Conservation (phyloP, 2,888 invertebrate species). For the Drepanosiphum platanoidis region DNA sequence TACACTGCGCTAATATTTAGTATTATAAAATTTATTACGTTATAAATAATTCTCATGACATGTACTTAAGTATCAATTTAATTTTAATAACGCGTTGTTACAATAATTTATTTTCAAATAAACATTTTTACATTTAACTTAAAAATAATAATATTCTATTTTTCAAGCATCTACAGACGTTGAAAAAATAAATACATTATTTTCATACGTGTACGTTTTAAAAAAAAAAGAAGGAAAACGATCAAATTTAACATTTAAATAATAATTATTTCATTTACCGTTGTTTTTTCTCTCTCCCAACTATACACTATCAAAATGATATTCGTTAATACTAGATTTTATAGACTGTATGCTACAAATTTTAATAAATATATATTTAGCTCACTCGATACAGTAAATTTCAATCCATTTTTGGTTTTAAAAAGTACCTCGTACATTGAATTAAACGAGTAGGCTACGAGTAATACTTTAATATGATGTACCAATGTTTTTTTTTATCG, state of each 20-base stretch:
- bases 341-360: not conserved
- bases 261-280: not conserved
- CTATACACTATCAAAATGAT: not conserved
- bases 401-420: not conserved
- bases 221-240: not conserved
- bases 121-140: not conserved
- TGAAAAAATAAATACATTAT: not conserved
- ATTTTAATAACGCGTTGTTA: not conserved
- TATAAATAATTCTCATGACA: not conserved
- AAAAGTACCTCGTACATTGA: not conserved
- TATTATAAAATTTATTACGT: not conserved
- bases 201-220: not conserved
- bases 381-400: not conserved
- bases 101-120: not conserved
- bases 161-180: not conserved
- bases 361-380: not conserved
- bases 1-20: not conserved
- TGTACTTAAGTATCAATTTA: not conserved
- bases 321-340: not conserved
- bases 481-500: no score
- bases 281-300: not conserved
- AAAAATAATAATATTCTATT: not conserved
- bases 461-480: no score
- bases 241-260: not conserved
- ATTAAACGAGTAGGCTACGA: not conserved